These are phyloP conservation scores for Trachelus stipa DNA, from an alignment of 2,888 invertebrate genomes.

Conservation along the genomic window DNA sequence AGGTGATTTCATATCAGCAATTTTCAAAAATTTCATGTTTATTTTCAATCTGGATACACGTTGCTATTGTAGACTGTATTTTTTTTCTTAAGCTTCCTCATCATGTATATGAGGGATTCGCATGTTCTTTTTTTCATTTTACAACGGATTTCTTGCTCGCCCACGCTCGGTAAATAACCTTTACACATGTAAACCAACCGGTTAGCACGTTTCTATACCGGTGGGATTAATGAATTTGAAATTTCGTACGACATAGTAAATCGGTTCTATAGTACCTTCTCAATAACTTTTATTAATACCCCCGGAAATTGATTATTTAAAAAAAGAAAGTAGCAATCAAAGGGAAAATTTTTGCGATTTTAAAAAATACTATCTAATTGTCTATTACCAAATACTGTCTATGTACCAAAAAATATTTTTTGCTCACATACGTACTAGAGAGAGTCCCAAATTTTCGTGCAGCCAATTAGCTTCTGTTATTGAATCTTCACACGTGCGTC, in stretches of 20 bases:
- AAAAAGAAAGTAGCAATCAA: too few species aligned
- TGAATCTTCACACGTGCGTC: too few species aligned
- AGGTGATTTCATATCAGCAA: too few species aligned
- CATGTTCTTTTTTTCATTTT: not conserved
- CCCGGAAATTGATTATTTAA: too few species aligned
- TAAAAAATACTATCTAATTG: too few species aligned
- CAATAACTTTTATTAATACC: not conserved
- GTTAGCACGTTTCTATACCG: slow-evolving; percentile 31
- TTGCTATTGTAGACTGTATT: not conserved
- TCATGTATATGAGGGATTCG: not conserved
- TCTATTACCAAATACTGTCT: too few species aligned
- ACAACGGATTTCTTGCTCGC: slow-evolving; percentile 33
- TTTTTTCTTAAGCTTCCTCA: not conserved
- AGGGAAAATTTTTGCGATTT: too few species aligned
- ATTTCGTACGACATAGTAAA: not conserved
- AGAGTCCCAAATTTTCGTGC: too few species aligned
- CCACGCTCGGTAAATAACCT: slow-evolving; percentile 39
- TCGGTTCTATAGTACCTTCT: not conserved
- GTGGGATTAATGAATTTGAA: not conserved
- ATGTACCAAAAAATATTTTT: too few species aligned
- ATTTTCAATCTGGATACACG: not conserved
- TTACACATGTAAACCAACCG: slow-evolving; percentile 49
- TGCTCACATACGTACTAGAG: too few species aligned
- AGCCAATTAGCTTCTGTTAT: too few species aligned
- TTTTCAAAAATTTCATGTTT: too few species aligned